Evolutionary conservation across 2,797 vertebrate species (phyloP), one percentile per base, ranked within the genome.

Genomic region (Knipowitschia caucasica): DNA sequence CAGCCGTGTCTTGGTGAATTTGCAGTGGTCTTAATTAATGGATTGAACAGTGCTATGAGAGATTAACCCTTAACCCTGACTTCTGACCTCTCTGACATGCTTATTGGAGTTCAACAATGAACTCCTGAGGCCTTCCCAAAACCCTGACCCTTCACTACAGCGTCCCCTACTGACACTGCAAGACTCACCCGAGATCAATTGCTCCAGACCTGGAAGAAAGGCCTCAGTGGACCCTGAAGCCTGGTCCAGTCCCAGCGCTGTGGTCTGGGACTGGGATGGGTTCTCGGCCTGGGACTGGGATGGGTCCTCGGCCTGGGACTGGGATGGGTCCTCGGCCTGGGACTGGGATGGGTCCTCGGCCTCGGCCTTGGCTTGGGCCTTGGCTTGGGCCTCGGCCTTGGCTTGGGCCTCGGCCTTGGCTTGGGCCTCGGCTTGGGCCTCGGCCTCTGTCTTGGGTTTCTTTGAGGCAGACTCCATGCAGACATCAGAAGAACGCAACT

Each of bases 241-340:
- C 27, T 30, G 27, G 6, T 7, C 27, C 3, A 10, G 27, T 4
- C 10, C 27, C 10, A 6, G 27, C 6, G 27, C 27, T 4, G 27
- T 6, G n/a, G n/a, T n/a, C n/a, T n/a, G n/a, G n/a, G n/a, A n/a
- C n/a, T n/a, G n/a, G n/a, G n/a, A n/a, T n/a, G n/a, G n/a, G n/a
- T n/a, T n/a, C n/a, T n/a, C n/a, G n/a, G 10, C 92, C 92, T 92
- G 92, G 44, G 91, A 92, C 68, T 92, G 89, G 0, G 71, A 78
- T 39, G 7, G n/a, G n/a, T n/a, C 5, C 21, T 42, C 39, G 11
- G 21, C 24, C 21, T 42, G 39, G 20, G 24, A 4, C 9, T 40
- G 9, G 34, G 17, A n/a, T n/a, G n/a, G n/a, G n/a, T n/a, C 34
- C 34, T 36, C 34, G 74, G 59, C 11, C 2, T 33, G 30, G 17